Evolutionary conservation across 2,797 vertebrate species (phyloP).

Genomic region (Tiaroga cobitis): DNA sequence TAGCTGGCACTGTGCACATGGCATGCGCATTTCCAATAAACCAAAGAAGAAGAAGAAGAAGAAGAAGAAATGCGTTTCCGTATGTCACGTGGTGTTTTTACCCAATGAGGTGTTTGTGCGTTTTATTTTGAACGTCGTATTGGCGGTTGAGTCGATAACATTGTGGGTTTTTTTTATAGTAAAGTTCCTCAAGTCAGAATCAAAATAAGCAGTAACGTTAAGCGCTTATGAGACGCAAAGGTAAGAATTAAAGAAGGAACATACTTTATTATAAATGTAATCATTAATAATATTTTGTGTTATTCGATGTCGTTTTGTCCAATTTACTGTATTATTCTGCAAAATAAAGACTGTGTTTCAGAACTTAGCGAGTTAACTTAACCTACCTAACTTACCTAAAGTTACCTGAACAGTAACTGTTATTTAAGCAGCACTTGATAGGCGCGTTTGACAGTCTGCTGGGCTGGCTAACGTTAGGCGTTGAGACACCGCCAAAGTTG

Average conservation of each 20-base stretch:
- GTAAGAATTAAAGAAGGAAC: neutral
- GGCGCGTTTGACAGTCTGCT: neutral
- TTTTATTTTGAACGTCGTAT: conserved; percentile 71
- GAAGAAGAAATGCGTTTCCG: neutral
- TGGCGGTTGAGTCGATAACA: conserved; percentile 64
- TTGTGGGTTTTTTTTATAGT: neutral
- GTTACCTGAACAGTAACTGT: neutral
- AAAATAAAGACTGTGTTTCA: neutral
- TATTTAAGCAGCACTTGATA: neutral
- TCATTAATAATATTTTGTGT: neutral
- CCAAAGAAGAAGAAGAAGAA: conserved; percentile 6
- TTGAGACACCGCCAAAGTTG: neutral
- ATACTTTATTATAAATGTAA: neutral
- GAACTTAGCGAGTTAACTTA: neutral
- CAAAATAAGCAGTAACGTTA: neutral
- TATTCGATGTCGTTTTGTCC: neutral
- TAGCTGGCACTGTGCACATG: neutral
- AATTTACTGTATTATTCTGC: neutral
- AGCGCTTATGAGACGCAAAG: neutral
- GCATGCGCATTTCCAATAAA: neutral
- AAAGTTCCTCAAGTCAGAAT: neutral
- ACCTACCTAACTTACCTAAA: too few species aligned
- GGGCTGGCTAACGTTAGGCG: neutral
- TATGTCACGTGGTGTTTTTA: conserved; percentile 61
- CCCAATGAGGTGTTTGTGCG: conserved; percentile 67